Conservation (phyloP, 1,140 invertebrate genomes). For the Drosophila serrata region DNA sequence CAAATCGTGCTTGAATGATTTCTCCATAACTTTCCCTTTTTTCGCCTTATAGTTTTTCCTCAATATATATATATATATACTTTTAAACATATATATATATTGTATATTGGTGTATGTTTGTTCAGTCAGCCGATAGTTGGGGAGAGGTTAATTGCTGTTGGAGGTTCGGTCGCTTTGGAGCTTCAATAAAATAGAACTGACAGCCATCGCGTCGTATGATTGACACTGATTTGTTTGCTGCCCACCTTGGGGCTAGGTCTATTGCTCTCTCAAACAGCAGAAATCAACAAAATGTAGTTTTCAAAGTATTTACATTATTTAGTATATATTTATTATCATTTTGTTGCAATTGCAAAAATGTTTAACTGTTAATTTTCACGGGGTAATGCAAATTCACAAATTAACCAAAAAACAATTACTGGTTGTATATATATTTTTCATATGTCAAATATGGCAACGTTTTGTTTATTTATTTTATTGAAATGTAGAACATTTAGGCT, state of each 20-base stretch:
- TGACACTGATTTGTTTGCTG: conserved; percentile 77
- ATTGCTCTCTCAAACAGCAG: not conserved
- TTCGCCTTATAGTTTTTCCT: conserved; percentile 24
- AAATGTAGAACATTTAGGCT: too few relatives aligned
- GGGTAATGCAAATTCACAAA: not conserved
- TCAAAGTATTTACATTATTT: not conserved
- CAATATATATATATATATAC: conserved; percentile 1
- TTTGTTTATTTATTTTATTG: not conserved
- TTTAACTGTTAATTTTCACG: not conserved
- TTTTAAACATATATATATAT: too few relatives aligned
- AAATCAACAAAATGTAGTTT: conserved; percentile 8
- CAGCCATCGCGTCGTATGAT: conserved; percentile 67
- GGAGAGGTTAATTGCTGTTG: conserved; percentile 50
- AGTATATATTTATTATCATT: not conserved
- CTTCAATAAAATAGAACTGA: conserved; percentile 56
- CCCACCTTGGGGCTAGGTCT: conserved; percentile 30
- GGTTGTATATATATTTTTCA: not conserved
- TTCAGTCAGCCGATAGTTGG: not conserved
- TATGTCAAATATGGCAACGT: not conserved
- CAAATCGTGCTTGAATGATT: conserved; percentile 34
- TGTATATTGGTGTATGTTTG: conserved; percentile 7
- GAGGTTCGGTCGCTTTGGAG: conserved; percentile 49
- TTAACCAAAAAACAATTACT: not conserved
- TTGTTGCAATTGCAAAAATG: not conserved
- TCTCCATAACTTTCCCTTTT: conserved; percentile 37